A percentile compares a stretch with the other conserved stretches of the same genome.
These are phyloP conservation scores for Syngnathus scovelli DNA, from an alignment of 2,113 vertebrate genomes.

Conservation along the genomic window DNA sequence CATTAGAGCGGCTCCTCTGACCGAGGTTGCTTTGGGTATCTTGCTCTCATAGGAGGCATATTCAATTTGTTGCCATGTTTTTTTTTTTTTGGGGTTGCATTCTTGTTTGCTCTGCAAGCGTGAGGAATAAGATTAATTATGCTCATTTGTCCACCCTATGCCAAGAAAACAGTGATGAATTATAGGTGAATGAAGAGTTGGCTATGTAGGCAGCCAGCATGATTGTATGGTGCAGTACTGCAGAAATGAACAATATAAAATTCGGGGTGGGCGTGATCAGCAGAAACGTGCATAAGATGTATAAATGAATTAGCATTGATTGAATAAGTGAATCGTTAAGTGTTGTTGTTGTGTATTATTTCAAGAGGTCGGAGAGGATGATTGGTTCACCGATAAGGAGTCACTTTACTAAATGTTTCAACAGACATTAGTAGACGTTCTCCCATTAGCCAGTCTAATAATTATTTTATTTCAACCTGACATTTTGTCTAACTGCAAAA, in stretches of 20 bases:
- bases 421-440: not conserved
- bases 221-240: conserved; percentile 24
- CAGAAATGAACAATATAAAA: conserved; percentile 17
- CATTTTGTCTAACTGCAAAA: not conserved
- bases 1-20: conserved; percentile 22
- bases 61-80: conserved; percentile 18
- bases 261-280: not conserved
- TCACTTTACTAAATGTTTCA: too few relatives aligned
- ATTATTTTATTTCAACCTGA: not conserved
- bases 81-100: conserved; percentile 9
- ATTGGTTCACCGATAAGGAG: not conserved
- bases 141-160: conserved; percentile 11
- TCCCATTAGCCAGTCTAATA: not conserved
- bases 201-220: conserved; percentile 26
- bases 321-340: not conserved
- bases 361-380: not conserved
- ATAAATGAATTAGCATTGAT: not conserved
- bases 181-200: conserved; percentile 20
- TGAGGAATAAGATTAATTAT: conserved; percentile 28
- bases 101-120: conserved; percentile 7
- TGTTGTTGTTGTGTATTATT: not conserved
- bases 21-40: conserved; percentile 9
- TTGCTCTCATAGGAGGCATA: not conserved
- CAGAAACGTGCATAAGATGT: not conserved
- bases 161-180: conserved; percentile 18